A percentile compares a stretch with the other conserved stretches of the same genome.
These are phyloP conservation scores for Halyomorpha halys DNA, from an alignment of 1,140 invertebrate genomes.

Conservation along the genomic window DNA sequence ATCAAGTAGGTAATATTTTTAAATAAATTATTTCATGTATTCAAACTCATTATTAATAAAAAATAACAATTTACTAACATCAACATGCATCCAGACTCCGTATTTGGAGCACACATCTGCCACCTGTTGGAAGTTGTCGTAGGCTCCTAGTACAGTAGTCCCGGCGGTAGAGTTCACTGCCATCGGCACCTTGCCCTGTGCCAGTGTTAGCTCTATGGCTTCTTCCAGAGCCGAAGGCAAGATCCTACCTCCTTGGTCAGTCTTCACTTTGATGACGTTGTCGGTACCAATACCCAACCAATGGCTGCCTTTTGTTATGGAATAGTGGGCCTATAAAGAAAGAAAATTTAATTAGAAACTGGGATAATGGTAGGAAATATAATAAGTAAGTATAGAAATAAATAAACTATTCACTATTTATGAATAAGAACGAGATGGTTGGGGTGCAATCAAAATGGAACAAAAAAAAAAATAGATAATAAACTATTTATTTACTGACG, in stretches of 20 bases:
- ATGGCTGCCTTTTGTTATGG: slow-evolving; percentile 64
- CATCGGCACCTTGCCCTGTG: slow-evolving; percentile 45
- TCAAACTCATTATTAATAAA: no score
- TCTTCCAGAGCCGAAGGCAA: slow-evolving; percentile 43
- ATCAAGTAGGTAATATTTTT: no score
- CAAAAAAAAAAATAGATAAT: no score
- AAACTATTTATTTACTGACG: no score
- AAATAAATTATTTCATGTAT: no score
- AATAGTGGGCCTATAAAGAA: slow-evolving; percentile 66
- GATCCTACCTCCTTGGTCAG: slow-evolving; percentile 57
- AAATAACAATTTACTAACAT: slow-evolving; percentile 49
- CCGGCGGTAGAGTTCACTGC: slow-evolving; percentile 65
- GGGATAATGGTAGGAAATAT: no score
- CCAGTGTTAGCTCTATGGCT: slow-evolving; percentile 41
- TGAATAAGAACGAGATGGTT: no score
- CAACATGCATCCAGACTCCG: slow-evolving; percentile 75
- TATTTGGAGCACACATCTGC: slow-evolving; percentile 53
- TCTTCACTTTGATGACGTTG: slow-evolving; percentile 54
- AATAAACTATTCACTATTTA: no score
- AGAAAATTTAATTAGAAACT: background rate
- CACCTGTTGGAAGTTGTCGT: slow-evolving; percentile 66
- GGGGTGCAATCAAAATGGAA: no score
- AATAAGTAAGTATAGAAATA: no score
- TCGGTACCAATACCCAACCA: slow-evolving; percentile 74
- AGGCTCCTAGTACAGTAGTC: slow-evolving; percentile 69